phyloP scores from a whole-genome alignment of 2,888 invertebrate species.

The Trachelus iudaicus region DNA sequence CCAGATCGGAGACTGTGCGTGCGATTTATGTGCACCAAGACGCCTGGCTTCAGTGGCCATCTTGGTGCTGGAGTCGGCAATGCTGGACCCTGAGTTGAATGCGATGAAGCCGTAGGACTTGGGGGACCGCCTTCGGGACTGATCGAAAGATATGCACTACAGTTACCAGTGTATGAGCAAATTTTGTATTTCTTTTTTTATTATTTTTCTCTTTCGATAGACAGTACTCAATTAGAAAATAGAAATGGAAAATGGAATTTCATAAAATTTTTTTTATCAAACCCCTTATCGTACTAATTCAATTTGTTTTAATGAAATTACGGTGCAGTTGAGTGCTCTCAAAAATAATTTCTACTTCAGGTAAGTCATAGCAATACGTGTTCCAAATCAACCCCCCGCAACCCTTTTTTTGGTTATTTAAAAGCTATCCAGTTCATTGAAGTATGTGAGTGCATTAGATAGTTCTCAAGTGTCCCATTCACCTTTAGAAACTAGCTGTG shows the following conservation, averaged over 20 bases:
- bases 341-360: neutral
- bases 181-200: no score
- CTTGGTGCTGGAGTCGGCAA: slow-evolving; percentile 71
- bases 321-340: no score
- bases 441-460: neutral
- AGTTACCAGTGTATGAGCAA: neutral
- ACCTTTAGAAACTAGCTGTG: neutral
- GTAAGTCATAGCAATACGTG: neutral
- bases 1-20: slow-evolving; percentile 74
- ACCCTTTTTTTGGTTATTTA: neutral
- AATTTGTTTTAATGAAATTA: no score
- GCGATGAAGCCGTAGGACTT: slow-evolving; percentile 57
- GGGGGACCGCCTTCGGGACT: slow-evolving; percentile 68
- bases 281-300: no score
- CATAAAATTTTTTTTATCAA: no score
- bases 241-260: no score
- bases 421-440: neutral
- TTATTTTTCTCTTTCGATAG: no score
- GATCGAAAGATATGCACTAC: slow-evolving; percentile 7
- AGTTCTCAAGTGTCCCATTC: neutral
- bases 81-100: slow-evolving; percentile 40
- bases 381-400: neutral
- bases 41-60: slow-evolving; percentile 91
- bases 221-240: no score
- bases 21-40: slow-evolving; percentile 88